Base-by-base conservation (phyloP, 2,113 vertebrate genomes). In the Ageneiosus marmoratus region DNA sequence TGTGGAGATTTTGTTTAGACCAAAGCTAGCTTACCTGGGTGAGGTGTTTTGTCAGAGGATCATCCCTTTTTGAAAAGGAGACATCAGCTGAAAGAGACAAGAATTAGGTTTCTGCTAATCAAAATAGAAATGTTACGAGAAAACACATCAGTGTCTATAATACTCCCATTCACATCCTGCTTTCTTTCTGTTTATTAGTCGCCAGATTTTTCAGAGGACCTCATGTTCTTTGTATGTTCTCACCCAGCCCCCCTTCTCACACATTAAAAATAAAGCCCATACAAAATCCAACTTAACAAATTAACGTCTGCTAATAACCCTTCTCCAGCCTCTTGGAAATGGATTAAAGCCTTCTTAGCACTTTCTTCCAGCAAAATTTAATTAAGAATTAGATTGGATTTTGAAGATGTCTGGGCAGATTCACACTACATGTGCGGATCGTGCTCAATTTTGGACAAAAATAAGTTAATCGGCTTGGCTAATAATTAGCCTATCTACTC, bases 31-130 rank as follows among this genome's bases (percentile, higher is more conserved):
- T 94, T 95, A 95, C 93, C 96, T 97, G 95, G 94, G 94, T 92
- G 91, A 94, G 89, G 90, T 91, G 89, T 91, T 76, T 94, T 92
- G 91, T 91, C 90, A 89, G 86, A 86, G 92, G 92, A 95, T 96
- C 95, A 97, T 97, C 95, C 96, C 90, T 74, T 90, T 76, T 94
- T 95, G 94, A 95, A 95, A 95, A 89, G 88, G 84, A 91, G 90
- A 89, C 89, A 93, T 92, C 89, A 90, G 89, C 89, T 24, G 56
- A 91, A 84, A 85, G 85, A 86, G 89, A 73, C 55, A 74, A 91
- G 91, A 93, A 94, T 90, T 22, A 63, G 93, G 89, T 91, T 87
- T 89, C n/a, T 89, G 85, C 84, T 81, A 89, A 91, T 90, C 60
- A 76, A 84, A 55, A 85, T 89, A 89, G 83, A 89, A 86, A 84